A percentile compares a stretch with the other conserved stretches of the same genome.
These are phyloP conservation scores for Acridotheres tristis DNA, from an alignment of 2,797 vertebrate species.

Conservation along the genomic window DNA sequence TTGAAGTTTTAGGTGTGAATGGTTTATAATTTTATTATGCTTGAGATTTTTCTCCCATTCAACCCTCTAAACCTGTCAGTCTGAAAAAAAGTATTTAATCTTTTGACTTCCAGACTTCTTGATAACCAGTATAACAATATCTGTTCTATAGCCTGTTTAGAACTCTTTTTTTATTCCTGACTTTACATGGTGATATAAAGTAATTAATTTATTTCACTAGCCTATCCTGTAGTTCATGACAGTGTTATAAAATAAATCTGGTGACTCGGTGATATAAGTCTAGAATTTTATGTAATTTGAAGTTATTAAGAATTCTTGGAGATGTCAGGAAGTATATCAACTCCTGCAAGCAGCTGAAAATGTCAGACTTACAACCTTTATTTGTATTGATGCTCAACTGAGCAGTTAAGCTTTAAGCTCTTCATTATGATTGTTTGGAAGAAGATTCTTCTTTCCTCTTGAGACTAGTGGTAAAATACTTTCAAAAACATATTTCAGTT, in stretches of 20 bases:
- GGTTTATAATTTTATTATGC: not conserved
- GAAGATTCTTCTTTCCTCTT: not conserved
- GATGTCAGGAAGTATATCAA: not conserved
- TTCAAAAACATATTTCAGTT: not conserved
- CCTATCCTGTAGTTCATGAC: not conserved
- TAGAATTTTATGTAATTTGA: not conserved
- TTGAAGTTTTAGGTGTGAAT: not conserved
- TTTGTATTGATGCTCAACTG: not conserved
- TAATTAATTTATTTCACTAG: not conserved
- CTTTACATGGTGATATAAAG: not conserved
- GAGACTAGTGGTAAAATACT: not conserved
- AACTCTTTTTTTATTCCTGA: not conserved
- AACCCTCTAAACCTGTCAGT: not conserved
- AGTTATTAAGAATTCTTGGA: not conserved
- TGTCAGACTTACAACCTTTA: not conserved
- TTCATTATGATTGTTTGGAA: not conserved
- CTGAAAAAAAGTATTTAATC: not conserved
- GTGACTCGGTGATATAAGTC: not conserved
- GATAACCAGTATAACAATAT: not conserved
- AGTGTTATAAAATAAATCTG: not conserved
- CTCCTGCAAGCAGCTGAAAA: not conserved
- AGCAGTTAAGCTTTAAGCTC: not conserved
- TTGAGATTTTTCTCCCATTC: not conserved
- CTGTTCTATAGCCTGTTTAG: not conserved
- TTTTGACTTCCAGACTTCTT: not conserved